These are phyloP conservation scores for Melinopterus prodromus DNA, from an alignment of 2,888 invertebrate genomes.

Conservation along the genomic window DNA sequence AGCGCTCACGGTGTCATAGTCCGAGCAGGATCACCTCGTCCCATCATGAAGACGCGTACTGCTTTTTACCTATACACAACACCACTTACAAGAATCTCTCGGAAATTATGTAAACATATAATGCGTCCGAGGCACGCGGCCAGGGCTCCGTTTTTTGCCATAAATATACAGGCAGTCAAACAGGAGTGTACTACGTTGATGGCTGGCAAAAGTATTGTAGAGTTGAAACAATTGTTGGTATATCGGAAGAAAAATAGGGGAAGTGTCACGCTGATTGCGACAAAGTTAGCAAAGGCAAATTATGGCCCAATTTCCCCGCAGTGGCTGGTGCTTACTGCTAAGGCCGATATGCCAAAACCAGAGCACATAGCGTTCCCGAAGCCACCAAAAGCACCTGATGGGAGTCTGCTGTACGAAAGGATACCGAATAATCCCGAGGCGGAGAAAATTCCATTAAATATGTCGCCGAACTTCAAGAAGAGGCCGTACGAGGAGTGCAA, in stretches of 20 bases:
- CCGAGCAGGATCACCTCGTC: constrained; percentile 81
- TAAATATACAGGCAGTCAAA: constrained; percentile 82
- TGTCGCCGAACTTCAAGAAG: constrained; percentile 76
- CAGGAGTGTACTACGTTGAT: constrained; percentile 81
- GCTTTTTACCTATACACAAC: constrained; percentile 96
- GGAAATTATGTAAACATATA: constrained; percentile 84
- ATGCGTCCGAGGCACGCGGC: constrained; percentile 87
- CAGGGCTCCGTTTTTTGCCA: constrained; percentile 83
- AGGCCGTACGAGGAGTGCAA: constrained; percentile 90
- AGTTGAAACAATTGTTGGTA: constrained; percentile 66
- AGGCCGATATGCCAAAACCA: constrained; percentile 81
- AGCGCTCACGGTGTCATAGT: constrained; percentile 86
- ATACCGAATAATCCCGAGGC: constrained; percentile 81
- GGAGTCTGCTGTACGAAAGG: constrained; percentile 86
- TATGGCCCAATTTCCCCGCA: constrained; percentile 67
- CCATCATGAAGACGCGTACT: constrained; percentile 96
- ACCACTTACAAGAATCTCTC: constrained; percentile 87
- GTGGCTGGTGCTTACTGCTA: constrained; percentile 79
- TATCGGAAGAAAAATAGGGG: constrained; percentile 69
- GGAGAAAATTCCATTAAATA: constrained; percentile 70
- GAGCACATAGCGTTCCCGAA: constrained; percentile 87
- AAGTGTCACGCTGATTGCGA: constrained; percentile 76
- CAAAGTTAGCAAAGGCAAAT: constrained; percentile 67
- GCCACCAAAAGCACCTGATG: constrained; percentile 90
- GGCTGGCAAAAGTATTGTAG: constrained; percentile 64